Base-by-base conservation (phyloP, 2,888 invertebrate species). In the Panopea generosa region DNA sequence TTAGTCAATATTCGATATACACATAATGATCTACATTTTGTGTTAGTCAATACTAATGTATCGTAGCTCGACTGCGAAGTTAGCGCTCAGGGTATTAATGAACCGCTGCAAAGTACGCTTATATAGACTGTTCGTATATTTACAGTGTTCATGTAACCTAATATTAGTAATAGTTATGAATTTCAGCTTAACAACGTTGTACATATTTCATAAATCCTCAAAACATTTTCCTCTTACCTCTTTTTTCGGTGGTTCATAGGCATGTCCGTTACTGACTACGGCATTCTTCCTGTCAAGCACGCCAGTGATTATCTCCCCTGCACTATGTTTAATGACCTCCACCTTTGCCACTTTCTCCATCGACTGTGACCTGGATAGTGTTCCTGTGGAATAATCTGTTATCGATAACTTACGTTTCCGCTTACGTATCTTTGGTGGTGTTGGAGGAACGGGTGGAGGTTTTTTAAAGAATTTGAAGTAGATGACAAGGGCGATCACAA, bases 371-470 rank as follows among this genome's bases (percentile, higher is more conserved):
- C 61, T 62, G 20, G 71, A 67, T 50, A 67, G 14, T 26, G 27
- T 49, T n/a, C 75, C 75, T n/a, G 69, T 52, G 33, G 33, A 33
- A 33, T 80, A 80, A 3, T 80, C 79, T 22, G 72, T 75, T 2
- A 80, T 52, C 4, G 79, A 61, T 9, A 49, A 29, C 26, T 80
- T 72, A 16, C 53, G 38, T 38, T 76, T 75, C 33, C n/a, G 45
- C 49, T 80, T 75, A 20, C 57, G 52, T 7, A 62, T 38, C 50
- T 72, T 72, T 2, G 72, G 66, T 1, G 63, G 33, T 9, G 63
- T 62, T 16, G 53, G 53, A 7, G 67, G 57, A 16, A 55, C 14
- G 47, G 67, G 55, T 18, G 65, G 61, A 24, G 66, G 59, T 24
- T 72, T 75, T 27, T 50, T 43, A 33, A 53, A 73, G 9, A 61